Base-by-base conservation (phyloP, 2,797 vertebrate species). In the Pipistrellus kuhlii region DNA sequence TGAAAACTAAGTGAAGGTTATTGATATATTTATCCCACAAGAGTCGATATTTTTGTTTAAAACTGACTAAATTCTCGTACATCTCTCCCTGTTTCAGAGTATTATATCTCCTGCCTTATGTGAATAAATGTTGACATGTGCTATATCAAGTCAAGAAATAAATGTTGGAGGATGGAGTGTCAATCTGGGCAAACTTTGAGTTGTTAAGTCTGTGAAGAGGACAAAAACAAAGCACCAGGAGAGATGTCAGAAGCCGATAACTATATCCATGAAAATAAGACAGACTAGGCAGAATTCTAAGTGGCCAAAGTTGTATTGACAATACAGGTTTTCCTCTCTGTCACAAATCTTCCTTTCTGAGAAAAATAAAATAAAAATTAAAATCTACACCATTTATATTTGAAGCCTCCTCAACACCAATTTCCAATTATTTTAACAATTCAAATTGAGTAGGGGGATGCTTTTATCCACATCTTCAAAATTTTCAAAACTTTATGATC, bases 211-310 rank as follows among this genome's bases (percentile, higher is more conserved):
- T 35, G 46, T 59, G 38, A 81, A 30, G 32, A 44, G 46, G 25
- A 82, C 53, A 90, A 90, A 88, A 85, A 81, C n/a, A 94, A 88
- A 77, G 72, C 23, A 53, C 62, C 41, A 76, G 41, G 32, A 83
- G 32, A 80, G 75, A 51, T 44, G 30, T 35, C 21, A 57, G 5
- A 3, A 75, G 53, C 66, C 32, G n/a, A 51, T 2, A 73, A 38
- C 35, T 44, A n/a, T 20, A 76, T 71, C 35, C 69, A 81, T 1
- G 3, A 71, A 81, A 81, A 78, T 32, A 41, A 68, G 78, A 90
- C 38, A 90, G 41, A 86, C 1, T 5, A 30, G 21, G 53, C 23
- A 85, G 83, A 93, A 23, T 84, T 69, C 51, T 77, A 93, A 91
- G 12, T 44, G 38, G 48, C n/a, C 82, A 55, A 83, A 77, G 62